Evolutionary conservation across 2,888 invertebrate genomes (phyloP), one percentile per base, ranked within the genome.

Genomic region (Pantelozetes paolii): DNA sequence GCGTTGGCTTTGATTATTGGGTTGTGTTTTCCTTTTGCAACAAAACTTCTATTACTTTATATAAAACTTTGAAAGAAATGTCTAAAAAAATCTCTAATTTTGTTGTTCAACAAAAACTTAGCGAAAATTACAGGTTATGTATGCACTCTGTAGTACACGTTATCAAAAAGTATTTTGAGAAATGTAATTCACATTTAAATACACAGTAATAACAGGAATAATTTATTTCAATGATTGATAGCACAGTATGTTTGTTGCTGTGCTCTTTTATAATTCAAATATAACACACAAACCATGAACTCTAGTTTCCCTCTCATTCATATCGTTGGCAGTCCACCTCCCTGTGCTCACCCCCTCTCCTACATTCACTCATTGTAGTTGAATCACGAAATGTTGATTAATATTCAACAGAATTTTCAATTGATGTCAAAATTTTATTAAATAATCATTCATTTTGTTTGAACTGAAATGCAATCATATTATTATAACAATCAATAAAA

Each of bases 111-210:
- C 2, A 54, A 54, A 50, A 54, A 45, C 15, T 45, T 6, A 45
- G 15, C 26, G 54, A 11, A 54, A 54, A 54, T 54, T 26, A 54
- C 54, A 54, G 54, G 54, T 54, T 54, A 54, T 54, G 20, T 50
- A 26, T 26, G 15, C 18, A 11, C 6, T 45, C 6, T 45, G 45
- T 36, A 8, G n/a, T n/a, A n/a, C n/a, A 36, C 9, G 36, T 45
- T 45, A 45, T 45, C 2, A 11, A 54, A 26, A 26, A 23, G 26
- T 2, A n/a, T n/a, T 2, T n/a, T 8, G 20, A 26, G 23, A 26
- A 54, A 54, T 54, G 54, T 54, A 54, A 54, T 54, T 54, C 54
- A 9, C 18, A 54, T 54, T 54, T 54, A 54, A 54, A 54, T 54
- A 54, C 54, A 54, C 26, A 54, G 26, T 23, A 54, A 54, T 54